Conservation (phyloP, 2,888 invertebrate genomes). For the Barypeithes pellucidus region DNA sequence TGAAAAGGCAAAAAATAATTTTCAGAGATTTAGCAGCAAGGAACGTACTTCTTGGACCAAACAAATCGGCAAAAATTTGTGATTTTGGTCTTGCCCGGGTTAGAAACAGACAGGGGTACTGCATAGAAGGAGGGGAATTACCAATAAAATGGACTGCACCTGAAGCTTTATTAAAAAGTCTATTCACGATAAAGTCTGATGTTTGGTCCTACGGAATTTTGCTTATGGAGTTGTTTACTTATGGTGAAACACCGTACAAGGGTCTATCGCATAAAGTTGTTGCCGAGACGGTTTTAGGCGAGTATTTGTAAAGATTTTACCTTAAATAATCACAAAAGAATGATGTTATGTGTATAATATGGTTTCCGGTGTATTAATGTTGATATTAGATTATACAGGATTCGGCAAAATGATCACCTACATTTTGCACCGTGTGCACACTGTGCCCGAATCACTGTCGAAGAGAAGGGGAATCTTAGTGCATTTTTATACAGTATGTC, state of each 20-base stretch:
- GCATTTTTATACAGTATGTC: no score
- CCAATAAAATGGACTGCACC: constrained; percentile 99
- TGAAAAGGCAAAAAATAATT: neutral
- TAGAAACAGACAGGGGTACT: constrained; percentile 98
- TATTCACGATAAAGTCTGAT: constrained; percentile 98
- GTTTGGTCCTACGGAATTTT: constrained; percentile 98
- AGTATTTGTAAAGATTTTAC: neutral
- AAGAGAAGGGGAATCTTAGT: no score
- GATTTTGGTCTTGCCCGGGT: constrained; percentile 98
- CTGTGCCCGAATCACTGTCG: no score
- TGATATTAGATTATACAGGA: no score
- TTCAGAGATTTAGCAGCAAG: constrained; percentile 92
- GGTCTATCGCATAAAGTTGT: constrained; percentile 97
- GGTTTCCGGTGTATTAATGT: no score
- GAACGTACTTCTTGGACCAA: constrained; percentile 93
- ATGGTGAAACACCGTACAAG: constrained; percentile 97
- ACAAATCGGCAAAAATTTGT: constrained; percentile 78
- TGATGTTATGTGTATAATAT: no score
- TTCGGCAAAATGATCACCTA: no score
- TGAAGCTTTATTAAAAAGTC: constrained; percentile 93
- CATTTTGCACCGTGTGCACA: no score
- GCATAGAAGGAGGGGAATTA: constrained; percentile 94
- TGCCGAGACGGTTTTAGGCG: constrained; percentile 87
- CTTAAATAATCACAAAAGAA: no score
- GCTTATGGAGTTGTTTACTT: constrained; percentile 95